Evolutionary conservation across 2,888 invertebrate genomes (phyloP).

Genomic region (Acronicta alni): DNA sequence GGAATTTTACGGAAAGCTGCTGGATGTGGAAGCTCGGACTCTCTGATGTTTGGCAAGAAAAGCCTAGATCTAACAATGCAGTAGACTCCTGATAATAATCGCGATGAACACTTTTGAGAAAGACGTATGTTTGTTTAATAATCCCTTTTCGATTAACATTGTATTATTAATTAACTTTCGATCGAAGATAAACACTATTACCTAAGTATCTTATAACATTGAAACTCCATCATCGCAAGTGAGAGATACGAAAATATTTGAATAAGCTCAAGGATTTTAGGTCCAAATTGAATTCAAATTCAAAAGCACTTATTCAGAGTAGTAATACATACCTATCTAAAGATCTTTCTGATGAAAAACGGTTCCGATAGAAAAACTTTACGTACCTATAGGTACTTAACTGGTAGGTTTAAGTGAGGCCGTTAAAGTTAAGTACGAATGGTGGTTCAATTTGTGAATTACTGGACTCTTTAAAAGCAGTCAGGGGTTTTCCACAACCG

Average conservation of each 20-base stretch:
- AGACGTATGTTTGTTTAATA: too few species aligned
- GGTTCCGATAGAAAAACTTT: background rate
- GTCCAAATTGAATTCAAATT: slow-evolving; percentile 9
- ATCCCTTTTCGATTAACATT: too few species aligned
- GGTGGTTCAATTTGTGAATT: too few species aligned
- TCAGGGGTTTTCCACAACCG: too few species aligned
- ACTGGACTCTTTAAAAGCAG: too few species aligned
- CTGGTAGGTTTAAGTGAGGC: background rate
- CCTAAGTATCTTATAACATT: background rate
- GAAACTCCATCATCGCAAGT: slow-evolving; percentile 12
- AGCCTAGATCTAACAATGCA: too few species aligned
- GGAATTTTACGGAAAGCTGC: too few species aligned
- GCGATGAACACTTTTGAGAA: too few species aligned
- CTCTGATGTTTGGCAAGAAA: too few species aligned
- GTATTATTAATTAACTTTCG: background rate
- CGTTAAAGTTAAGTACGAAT: background rate
- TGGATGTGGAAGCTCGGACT: too few species aligned
- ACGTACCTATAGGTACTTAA: background rate
- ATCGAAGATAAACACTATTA: slow-evolving; percentile 21
- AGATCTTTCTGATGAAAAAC: slow-evolving; percentile 19
- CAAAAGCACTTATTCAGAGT: slow-evolving; percentile 9
- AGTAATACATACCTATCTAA: background rate
- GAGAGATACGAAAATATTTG: slow-evolving; percentile 23
- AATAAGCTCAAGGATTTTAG: slow-evolving; percentile 5
- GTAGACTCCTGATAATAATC: too few species aligned